Base-by-base conservation (phyloP, 2,888 invertebrate species). In the Sesamia inferens region DNA sequence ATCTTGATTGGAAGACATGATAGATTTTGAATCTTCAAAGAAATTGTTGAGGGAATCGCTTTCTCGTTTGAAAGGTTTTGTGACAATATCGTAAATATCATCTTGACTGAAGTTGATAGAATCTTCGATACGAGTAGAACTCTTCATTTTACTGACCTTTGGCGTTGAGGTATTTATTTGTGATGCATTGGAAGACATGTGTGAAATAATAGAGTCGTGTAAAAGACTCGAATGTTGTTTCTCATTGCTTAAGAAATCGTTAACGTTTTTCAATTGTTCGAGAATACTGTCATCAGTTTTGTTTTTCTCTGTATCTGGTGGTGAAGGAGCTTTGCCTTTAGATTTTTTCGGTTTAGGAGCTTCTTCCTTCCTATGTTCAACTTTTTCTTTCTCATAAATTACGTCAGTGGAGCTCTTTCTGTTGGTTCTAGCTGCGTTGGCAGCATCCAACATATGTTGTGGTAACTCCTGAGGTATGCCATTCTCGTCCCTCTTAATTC, bases 241-340 rank as follows among this genome's bases (percentile, higher is more conserved):
- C 86, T 96, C 96, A 78, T 90, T 95, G 63, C 90, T 94, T 77
- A 96, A 89, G 75, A 96, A 96, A 82, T 95, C 95, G 14, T 92
- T 92, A 0, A 95, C 91, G 68, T 94, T 93, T 57, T 93, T 93
- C 71, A 96, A 79, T 82, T 95, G 95, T 85, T 96, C 96, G 61
- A 96, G 85, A 65, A 95, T 96, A 77, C 95, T 96, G 73, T 96
- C 96, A 78, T 96, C 95, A 16, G 94, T 96, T 91, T 95, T 96
- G 79, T 96, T 96, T 80, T 92, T 96, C 42, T 96, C 96, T 2
- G 85, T 78, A 67, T 96, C 96, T n/a, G 98, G 98, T 0, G 97
- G 98, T 0, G 97, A 97, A 0, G 98, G 98, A 2, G 98, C 98
- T 93, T 98, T 98, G 0, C 98, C 97, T 91, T 98, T 98, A 61